These are phyloP conservation scores for Gastracanthus pulcherrimus DNA, from an alignment of 2,888 invertebrate species.

Conservation along the genomic window DNA sequence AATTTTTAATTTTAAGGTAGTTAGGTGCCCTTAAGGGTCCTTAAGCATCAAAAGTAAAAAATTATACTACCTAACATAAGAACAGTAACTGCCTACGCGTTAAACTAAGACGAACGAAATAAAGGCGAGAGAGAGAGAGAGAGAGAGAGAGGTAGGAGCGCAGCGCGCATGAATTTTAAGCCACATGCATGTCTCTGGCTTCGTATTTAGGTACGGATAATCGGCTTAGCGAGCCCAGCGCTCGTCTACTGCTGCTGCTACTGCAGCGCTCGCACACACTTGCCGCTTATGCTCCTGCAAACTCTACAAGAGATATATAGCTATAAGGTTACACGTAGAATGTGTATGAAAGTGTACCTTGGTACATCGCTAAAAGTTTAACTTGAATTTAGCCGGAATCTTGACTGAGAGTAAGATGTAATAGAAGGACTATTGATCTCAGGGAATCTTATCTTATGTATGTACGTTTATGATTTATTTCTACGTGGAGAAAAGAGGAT, in stretches of 20 bases:
- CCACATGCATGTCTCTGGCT: conserved; percentile 75
- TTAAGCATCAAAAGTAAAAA: too few relatives aligned
- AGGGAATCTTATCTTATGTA: too few relatives aligned
- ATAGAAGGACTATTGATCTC: too few relatives aligned
- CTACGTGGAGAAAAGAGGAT: too few relatives aligned
- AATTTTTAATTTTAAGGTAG: too few relatives aligned
- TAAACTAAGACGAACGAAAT: not conserved
- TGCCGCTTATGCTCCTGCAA: not conserved
- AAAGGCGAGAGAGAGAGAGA: not conserved
- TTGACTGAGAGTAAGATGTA: not conserved
- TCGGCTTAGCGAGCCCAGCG: conserved; percentile 70
- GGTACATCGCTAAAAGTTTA: too few relatives aligned
- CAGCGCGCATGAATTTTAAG: conserved; percentile 67
- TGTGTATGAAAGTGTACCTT: too few relatives aligned
- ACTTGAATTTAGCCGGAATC: not conserved
- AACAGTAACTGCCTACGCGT: not conserved
- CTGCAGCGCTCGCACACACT: not conserved
- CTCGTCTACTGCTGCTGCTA: conserved; percentile 2
- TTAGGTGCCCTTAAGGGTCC: too few relatives aligned
- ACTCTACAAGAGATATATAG: not conserved
- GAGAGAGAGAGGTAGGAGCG: not conserved
- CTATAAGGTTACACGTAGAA: too few relatives aligned
- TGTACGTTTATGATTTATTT: too few relatives aligned
- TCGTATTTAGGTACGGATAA: conserved; percentile 76
- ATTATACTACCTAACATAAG: not conserved